Base-by-base conservation (phyloP, 2,888 invertebrate species). In the Metallyticus violacea region DNA sequence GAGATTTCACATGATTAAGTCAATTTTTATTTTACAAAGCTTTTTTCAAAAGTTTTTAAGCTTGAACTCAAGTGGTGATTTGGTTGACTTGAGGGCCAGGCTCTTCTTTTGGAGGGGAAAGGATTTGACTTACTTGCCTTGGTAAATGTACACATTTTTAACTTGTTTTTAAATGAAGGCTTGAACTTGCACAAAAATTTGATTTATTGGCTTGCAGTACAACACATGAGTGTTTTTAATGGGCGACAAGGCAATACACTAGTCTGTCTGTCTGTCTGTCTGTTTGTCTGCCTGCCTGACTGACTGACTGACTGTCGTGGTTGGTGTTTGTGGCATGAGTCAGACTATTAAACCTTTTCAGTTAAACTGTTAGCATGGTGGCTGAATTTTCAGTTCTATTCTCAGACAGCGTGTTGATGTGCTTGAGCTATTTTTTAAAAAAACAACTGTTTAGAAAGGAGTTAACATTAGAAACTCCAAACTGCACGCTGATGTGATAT, bases 241-340 rank as follows among this genome's bases (percentile, higher is more conserved):
- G 80, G 76, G 80, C 85, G 82, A 84, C 86, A 86, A 86, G 86
- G 86, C 86, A 86, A 82, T 40, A 79, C 79, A 79, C 40, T 62
- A n/a, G 80, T 85, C 85, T 77, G 40, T 62, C 79, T 26, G 80
- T 85, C 62, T 26, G 80, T 85, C 85, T 77, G 40, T 62, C 79
- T 26, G 80, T 85, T 80, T 77, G 86, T 79, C 86, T 82, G 81
- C 78, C 30, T 78, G 78, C 40, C 30, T 81, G 28, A 81, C 81
- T 81, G 22, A 81, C 30, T 79, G 28, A 62, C 79, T 26, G 80
- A 80, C 85, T 77, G 28, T 83, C 77, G 83, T n/a, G 77, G 29
- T 83, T 83, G 83, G 28, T 85, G 79, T 85, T 79, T 85, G 85
- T 85, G 85, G 85, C 85, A 85, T 85, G 85, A 79, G 62, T 85